Evolutionary conservation across 30 jellyfish, hydroid and myxozoan genomes (phyloP).

Genomic region (Aurelia coerulea): DNA sequence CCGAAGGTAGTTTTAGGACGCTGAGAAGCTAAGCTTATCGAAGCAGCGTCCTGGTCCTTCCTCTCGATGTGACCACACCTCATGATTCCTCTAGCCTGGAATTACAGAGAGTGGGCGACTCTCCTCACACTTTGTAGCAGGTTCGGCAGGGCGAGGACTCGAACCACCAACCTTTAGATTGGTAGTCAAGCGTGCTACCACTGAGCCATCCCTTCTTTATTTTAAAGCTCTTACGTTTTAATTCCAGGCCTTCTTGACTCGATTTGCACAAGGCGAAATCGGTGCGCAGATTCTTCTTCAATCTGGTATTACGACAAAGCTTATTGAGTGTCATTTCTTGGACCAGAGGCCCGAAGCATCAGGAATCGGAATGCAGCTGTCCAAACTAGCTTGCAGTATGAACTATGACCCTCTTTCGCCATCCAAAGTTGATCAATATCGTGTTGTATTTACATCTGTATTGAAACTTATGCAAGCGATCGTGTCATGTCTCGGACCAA

Average conservation of each 20-base stretch:
- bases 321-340: constrained; percentile 81
- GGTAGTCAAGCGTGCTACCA: no score
- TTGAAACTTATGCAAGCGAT: constrained; percentile 69
- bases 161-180: no score
- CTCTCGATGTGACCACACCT: no score
- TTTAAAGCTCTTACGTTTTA: not conserved
- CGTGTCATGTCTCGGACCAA: constrained; percentile 84
- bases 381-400: constrained; percentile 49
- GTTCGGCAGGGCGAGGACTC: no score
- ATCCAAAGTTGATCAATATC: constrained; percentile 64
- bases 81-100: no score
- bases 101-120: no score
- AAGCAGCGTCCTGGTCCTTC: no score
- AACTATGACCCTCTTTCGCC: constrained; percentile 83
- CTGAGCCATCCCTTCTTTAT: no score
- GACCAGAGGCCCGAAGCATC: constrained; percentile 80
- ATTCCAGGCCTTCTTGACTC: constrained; percentile 81
- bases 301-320: constrained; percentile 65
- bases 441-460: constrained; percentile 72
- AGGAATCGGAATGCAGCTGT: constrained; percentile 38
- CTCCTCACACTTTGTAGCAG: no score
- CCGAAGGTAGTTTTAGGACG: no score
- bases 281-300: constrained; percentile 94
- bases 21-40: no score
- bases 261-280: constrained; percentile 67